These are phyloP conservation scores for Noctua fimbriata DNA, from an alignment of 2,888 invertebrate species.

Conservation along the genomic window DNA sequence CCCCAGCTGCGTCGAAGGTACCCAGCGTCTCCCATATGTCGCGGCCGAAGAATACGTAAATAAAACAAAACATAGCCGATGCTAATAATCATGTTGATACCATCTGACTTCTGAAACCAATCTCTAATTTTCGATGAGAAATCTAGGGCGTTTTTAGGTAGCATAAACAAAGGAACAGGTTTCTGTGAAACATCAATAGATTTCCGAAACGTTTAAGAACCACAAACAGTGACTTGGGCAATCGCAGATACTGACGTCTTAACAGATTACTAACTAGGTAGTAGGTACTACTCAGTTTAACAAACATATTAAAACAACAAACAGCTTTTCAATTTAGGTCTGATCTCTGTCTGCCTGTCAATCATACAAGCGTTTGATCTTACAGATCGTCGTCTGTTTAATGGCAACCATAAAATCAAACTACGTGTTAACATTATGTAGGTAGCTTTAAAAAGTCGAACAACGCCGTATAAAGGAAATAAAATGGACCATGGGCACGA, in stretches of 20 bases:
- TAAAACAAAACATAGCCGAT: conserved; percentile 43
- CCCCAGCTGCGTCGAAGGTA: conserved; percentile 62
- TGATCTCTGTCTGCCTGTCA: conserved; percentile 27
- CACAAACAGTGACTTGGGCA: conserved; percentile 8
- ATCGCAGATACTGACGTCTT: conserved; percentile 26
- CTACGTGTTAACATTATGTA: conserved; percentile 33
- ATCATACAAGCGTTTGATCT: conserved; percentile 28
- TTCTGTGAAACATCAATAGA: conserved; percentile 21
- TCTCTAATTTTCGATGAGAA: conserved; percentile 20
- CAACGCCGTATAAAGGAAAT: conserved; percentile 46
- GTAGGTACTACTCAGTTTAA: background rate
- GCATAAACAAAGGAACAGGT: conserved; percentile 33
- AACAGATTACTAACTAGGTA: conserved; percentile 9
- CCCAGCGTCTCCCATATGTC: conserved; percentile 62
- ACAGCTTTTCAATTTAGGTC: conserved; percentile 36
- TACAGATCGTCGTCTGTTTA: conserved; percentile 32
- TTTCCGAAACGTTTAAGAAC: background rate
- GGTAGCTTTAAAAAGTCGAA: conserved; percentile 49
- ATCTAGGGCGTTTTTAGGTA: conserved; percentile 14
- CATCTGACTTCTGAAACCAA: conserved; percentile 30
- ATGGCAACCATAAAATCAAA: conserved; percentile 36
- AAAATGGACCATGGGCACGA: conserved; percentile 50
- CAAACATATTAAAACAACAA: conserved; percentile 28
- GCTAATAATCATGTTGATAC: conserved; percentile 26
- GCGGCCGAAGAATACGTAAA: conserved; percentile 35